Evolutionary conservation across 2,797 vertebrate species (phyloP).

Genomic region (Nyctibius grandis): DNA sequence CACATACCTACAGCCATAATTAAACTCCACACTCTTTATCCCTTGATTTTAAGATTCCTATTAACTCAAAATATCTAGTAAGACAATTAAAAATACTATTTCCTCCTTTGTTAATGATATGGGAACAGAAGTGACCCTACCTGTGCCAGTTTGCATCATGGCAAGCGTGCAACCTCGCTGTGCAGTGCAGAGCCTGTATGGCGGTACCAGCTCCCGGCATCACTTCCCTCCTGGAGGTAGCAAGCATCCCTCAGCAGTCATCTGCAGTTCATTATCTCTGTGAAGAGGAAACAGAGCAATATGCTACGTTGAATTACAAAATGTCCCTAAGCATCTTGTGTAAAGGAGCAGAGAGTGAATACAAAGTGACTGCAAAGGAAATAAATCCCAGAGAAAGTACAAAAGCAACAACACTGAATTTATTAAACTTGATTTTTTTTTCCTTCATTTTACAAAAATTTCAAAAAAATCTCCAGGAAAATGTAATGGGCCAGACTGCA

Average conservation of each 20-base stretch:
- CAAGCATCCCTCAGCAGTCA: background rate
- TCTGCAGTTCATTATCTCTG: background rate
- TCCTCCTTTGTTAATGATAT: background rate
- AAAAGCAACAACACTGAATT: background rate
- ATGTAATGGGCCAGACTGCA: background rate
- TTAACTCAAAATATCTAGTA: background rate
- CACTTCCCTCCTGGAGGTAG: background rate
- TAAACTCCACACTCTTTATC: background rate
- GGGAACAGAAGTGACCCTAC: background rate
- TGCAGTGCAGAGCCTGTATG: background rate
- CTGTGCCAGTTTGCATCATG: background rate
- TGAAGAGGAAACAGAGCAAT: background rate
- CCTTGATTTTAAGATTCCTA: background rate
- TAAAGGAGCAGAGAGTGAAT: background rate
- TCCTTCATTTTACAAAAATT: background rate
- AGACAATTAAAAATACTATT: background rate
- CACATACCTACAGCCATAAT: background rate
- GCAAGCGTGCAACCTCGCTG: rapidly evolving
- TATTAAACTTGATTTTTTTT: background rate
- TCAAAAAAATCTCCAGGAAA: background rate
- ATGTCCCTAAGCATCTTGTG: background rate
- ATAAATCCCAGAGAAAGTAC: background rate
- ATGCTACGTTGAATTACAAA: background rate
- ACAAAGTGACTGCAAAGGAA: background rate
- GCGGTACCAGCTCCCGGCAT: background rate